These are phyloP conservation scores for Cossypha caffra DNA, from an alignment of 2,797 vertebrate genomes.

Conservation along the genomic window DNA sequence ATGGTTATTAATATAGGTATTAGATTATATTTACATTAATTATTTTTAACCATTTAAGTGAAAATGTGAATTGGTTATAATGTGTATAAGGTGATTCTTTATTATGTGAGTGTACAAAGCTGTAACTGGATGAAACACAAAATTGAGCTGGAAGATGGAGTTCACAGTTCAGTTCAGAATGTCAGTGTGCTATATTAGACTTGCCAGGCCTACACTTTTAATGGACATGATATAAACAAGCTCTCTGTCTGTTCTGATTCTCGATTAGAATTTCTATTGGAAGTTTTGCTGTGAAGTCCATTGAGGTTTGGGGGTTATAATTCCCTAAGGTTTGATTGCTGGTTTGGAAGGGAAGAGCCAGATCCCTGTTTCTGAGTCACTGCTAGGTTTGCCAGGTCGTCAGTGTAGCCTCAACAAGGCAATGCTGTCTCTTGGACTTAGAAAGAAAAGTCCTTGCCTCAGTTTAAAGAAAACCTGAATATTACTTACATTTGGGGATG, in stretches of 20 bases:
- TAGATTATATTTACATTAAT: background rate
- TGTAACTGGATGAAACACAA: background rate
- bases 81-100: background rate
- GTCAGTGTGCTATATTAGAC: fast-evolving
- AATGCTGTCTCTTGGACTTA: fast-evolving
- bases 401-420: fast-evolving
- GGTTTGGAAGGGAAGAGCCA: background rate
- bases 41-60: background rate
- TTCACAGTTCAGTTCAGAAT: background rate
- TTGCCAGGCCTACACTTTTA: fast-evolving
- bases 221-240: fast-evolving
- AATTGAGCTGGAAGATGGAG: background rate
- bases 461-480: background rate
- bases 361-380: background rate
- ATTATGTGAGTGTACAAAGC: fast-evolving
- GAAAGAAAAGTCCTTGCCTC: background rate
- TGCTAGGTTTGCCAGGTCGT: background rate
- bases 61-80: background rate
- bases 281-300: background rate
- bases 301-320: fast-evolving
- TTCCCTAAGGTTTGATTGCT: background rate
- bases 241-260: background rate
- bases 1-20: too few relatives aligned
- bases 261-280: background rate
- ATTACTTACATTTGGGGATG: fast-evolving